Evolutionary conservation across 2,797 vertebrate species (phyloP).

Genomic region (Eospalax fontanierii): DNA sequence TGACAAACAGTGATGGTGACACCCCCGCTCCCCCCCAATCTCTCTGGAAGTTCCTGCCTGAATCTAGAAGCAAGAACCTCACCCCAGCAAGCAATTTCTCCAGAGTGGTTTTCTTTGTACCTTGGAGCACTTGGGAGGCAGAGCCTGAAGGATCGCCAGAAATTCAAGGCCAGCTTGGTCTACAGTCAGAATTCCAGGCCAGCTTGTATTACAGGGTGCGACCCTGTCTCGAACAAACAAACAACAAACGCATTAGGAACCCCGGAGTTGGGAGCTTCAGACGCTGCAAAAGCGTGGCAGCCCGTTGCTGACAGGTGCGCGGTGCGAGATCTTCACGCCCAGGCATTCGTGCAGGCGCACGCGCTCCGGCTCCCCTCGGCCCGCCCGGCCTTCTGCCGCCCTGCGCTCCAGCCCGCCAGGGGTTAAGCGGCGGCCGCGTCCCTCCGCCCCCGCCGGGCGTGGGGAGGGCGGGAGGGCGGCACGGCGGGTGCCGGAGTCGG

Average conservation of each 20-base stretch:
- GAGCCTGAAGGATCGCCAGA: not conserved
- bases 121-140: not conserved
- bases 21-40: not conserved
- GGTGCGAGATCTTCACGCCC: too few species aligned
- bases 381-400: not conserved
- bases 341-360: too few species aligned
- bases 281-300: not conserved
- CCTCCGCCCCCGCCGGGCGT: conserved; percentile 28
- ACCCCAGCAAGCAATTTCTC: not conserved
- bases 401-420: not conserved
- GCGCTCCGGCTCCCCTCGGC: not conserved
- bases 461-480: conserved; percentile 63
- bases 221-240: not conserved
- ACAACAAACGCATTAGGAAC: not conserved
- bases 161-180: not conserved
- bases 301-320: not conserved
- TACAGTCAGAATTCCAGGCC: not conserved
- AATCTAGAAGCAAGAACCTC: not conserved
- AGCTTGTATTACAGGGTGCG: not conserved
- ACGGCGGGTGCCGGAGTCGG: conserved; percentile 87
- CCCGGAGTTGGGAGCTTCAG: too few species aligned
- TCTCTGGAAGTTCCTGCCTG: not conserved
- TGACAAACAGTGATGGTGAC: not conserved
- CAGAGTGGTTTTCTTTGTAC: not conserved
- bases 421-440: conserved; percentile 70